Conservation (phyloP, 2,113 vertebrate genomes). For the Etia nguti region DNA sequence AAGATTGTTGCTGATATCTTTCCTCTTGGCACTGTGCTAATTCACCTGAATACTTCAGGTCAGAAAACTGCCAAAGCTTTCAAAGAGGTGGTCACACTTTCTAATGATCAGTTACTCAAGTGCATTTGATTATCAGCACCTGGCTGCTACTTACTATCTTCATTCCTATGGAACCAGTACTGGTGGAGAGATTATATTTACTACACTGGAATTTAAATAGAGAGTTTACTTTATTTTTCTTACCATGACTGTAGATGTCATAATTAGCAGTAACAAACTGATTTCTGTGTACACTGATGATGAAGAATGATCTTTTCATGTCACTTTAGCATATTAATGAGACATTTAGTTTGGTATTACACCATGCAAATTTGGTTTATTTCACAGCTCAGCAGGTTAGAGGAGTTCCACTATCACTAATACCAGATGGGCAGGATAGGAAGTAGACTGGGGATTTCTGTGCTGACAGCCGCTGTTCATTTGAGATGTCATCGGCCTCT, state of each 20-base stretch:
- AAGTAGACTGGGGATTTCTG: neutral
- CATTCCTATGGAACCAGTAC: neutral
- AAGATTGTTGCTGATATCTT: neutral
- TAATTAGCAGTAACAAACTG: neutral
- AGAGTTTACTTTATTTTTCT: neutral
- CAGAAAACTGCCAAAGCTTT: neutral
- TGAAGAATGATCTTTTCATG: neutral
- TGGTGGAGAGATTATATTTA: neutral
- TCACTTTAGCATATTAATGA: neutral
- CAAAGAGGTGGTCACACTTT: neutral
- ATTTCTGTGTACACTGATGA: neutral
- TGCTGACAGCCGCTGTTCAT: neutral
- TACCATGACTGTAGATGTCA: neutral
- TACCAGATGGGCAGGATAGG: neutral
- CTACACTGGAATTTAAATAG: neutral
- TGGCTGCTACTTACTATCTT: neutral
- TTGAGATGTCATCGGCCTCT: constrained; percentile 12
- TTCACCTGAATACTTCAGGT: neutral
- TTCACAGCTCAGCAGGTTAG: neutral
- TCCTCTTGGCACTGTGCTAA: neutral
- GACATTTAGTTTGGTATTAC: neutral
- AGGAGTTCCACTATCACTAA: neutral
- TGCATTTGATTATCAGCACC: neutral
- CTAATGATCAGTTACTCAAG: neutral
- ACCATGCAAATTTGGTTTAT: neutral